Conservation (phyloP, 2,113 vertebrate genomes). For the Dissostichus mawsoni region DNA sequence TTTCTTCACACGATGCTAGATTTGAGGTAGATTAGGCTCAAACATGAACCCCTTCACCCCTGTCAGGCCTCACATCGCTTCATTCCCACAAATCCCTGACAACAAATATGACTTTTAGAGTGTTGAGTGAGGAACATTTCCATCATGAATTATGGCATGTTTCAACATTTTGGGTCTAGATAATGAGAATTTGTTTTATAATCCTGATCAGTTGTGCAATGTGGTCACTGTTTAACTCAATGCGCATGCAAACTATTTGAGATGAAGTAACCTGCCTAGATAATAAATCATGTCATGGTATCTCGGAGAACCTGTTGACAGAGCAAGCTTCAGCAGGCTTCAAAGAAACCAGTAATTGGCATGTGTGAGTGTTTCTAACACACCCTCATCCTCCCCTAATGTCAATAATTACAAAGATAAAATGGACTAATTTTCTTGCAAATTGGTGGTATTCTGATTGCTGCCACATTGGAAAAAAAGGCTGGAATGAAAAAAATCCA, state of each 20-base stretch:
- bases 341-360: conserved; percentile 58
- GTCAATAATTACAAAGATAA: conserved; percentile 74
- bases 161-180: background rate
- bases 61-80: conserved; percentile 14
- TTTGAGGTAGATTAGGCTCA: conserved; percentile 83
- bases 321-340: conserved; percentile 55
- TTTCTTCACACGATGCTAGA: conserved; percentile 89
- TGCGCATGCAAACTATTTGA: conserved; percentile 34
- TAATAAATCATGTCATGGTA: conserved; percentile 49
- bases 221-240: conserved; percentile 1
- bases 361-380: conserved; percentile 57
- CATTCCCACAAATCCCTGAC: no score
- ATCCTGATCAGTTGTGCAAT: conserved; percentile 18
- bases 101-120: background rate
- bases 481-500: conserved; percentile 65
- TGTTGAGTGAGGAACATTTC: conserved; percentile 7
- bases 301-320: conserved; percentile 67
- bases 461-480: conserved; percentile 36
- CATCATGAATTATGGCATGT: conserved; percentile 16
- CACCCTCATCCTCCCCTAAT: conserved; percentile 44
- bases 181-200: conserved; percentile 4
- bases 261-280: conserved; percentile 33
- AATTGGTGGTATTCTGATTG: conserved; percentile 63
- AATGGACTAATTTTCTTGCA: conserved; percentile 68
- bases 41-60: conserved; percentile 42